Evolutionary conservation across 2,797 vertebrate genomes (phyloP), one percentile per base, ranked within the genome.

Genomic region (Coregonus sp.): DNA sequence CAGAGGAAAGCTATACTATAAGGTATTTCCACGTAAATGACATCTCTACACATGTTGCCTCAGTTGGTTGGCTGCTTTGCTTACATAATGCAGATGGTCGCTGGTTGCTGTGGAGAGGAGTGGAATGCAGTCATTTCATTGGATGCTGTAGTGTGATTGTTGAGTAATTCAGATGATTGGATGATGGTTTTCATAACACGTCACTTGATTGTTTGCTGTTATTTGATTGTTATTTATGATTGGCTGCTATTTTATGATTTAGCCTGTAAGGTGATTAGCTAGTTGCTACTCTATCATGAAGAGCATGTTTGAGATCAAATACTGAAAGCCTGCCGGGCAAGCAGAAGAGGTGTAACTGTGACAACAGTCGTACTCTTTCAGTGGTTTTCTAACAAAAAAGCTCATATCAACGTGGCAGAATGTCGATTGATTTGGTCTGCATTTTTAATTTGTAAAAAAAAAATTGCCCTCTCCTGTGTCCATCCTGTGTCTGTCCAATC

Each of bases 51-150:
- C 82, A 74, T 47, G 40, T 84, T 70, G 86, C 79, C 75, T 81
- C 81, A 71, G 84, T 88, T 85, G 85, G 85, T 84, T 87, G 87
- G 82, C 74, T 87, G 81, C 80, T 83, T 70, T 51, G 68, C 86
- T 92, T 92, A 88, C 89, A 86, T 92, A 92, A 92, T 81, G 80
- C 78, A 84, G 35, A 85, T 79, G 68, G 72, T 77, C 18, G 5
- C 51, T 20, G 4, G 90, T 91, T 92, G 88, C 91, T 80, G 82
- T 84, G 92, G 87, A 91, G 85, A 91, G 82, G 72, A 87, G 71
- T 72, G 7, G 1, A 84, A 88, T 68, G 80, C 87, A 67, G 79
- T 70, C 79, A 80, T 87, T 79, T 82, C 73, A 91, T 92, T 92
- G 90, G 91, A 68, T 20, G 83, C 74, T 77, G 56, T 25, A 61